Percentiles rank a stretch among this genome's conserved stretches.
Conservation (phyloP, 2,113 vertebrate genomes). For the Aphyosemion australe region DNA sequence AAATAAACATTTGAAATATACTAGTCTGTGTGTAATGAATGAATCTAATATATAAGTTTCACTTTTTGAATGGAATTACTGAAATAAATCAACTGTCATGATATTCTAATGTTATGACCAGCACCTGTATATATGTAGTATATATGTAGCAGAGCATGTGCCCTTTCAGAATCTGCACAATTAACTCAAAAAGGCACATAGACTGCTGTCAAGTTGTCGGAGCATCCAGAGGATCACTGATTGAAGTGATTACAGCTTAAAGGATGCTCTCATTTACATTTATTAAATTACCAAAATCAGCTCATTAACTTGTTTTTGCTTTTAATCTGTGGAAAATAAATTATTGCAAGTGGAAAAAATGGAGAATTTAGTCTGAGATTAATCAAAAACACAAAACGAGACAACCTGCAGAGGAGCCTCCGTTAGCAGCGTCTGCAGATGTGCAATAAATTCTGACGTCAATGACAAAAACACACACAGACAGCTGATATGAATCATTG, state of each 20-base stretch:
- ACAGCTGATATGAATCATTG: slow-evolving; percentile 40
- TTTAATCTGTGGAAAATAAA: background rate
- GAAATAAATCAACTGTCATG: too few relatives aligned
- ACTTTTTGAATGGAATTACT: too few relatives aligned
- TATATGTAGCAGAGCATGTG: too few relatives aligned
- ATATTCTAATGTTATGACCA: too few relatives aligned
- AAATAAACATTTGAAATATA: too few relatives aligned
- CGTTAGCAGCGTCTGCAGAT: background rate
- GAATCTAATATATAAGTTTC: too few relatives aligned
- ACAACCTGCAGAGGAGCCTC: background rate
- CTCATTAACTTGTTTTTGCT: background rate
- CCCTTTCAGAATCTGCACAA: too few relatives aligned
- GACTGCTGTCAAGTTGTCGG: background rate
- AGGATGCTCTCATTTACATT: background rate
- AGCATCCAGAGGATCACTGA: slow-evolving; percentile 1
- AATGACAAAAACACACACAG: slow-evolving; percentile 19
- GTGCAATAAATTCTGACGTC: slow-evolving; percentile 5
- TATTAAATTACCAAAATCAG: background rate
- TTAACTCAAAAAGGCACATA: background rate
- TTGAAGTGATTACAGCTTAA: too few relatives aligned
- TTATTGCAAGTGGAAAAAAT: background rate
- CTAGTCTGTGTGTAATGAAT: too few relatives aligned
- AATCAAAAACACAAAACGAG: background rate
- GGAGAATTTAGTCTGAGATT: background rate
- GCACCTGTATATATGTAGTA: too few relatives aligned